Percentiles rank a stretch among this genome's conserved stretches.
phyloP scores from a whole-genome alignment of 2,113 vertebrate species.

The Hystrix brachyura region DNA sequence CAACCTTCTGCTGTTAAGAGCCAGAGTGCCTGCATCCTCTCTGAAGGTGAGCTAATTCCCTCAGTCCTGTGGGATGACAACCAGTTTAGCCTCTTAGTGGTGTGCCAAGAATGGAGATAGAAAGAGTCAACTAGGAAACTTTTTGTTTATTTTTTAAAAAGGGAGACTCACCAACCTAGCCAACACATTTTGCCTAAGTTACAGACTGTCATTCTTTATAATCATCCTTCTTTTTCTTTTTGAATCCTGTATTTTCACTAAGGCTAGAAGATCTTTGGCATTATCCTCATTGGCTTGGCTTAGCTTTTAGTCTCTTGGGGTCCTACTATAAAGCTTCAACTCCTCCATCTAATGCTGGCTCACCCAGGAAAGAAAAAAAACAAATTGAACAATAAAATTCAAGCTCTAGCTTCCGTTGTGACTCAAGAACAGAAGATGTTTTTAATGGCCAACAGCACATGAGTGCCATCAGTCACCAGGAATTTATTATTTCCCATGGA shows the following conservation, averaged over 20 bases:
- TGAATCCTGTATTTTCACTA: constrained; percentile 84
- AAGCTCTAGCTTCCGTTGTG: constrained; percentile 86
- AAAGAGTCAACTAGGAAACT: constrained; percentile 86
- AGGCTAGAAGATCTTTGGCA: constrained; percentile 86
- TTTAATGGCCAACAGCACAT: constrained; percentile 85
- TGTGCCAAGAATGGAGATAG: constrained; percentile 83
- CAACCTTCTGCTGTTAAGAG: neutral
- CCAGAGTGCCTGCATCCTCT: neutral
- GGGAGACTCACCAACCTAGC: constrained; percentile 79
- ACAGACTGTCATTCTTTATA: constrained; percentile 86
- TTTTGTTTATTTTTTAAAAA: constrained; percentile 86
- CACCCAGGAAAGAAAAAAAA: constrained; percentile 85
- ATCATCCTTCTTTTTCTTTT: constrained; percentile 65
- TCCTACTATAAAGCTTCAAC: constrained; percentile 85
- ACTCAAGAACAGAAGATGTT: constrained; percentile 88
- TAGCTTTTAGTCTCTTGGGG: constrained; percentile 82
- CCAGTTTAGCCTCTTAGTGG: constrained; percentile 80
- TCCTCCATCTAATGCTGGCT: constrained; percentile 86
- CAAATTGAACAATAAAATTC: constrained; percentile 86
- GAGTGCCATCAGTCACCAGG: constrained; percentile 86
- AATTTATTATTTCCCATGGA: constrained; percentile 83
- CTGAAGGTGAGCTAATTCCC: neutral
- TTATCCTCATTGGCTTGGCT: constrained; percentile 79
- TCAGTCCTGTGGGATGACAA: constrained; percentile 82
- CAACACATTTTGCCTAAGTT: constrained; percentile 87